Percentiles rank a stretch among this genome's conserved stretches.
Evolutionary conservation across 2,113 vertebrate species (phyloP).

Genomic region (Lamprologus sp.): DNA sequence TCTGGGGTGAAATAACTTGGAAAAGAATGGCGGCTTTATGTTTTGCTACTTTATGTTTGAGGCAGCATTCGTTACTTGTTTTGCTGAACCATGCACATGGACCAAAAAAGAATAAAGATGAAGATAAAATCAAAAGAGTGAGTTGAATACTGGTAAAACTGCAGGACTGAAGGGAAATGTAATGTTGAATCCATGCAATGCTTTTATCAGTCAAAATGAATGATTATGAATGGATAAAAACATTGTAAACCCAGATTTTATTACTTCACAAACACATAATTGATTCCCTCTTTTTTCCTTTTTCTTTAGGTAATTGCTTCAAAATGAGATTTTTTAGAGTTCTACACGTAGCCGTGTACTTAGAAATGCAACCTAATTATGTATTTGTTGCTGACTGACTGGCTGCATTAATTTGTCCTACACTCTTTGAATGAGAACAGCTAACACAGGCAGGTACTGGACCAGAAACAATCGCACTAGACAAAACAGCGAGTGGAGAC

Average conservation of each 20-base stretch:
- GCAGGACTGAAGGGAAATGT: neutral
- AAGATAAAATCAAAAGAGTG: neutral
- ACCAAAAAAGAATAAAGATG: neutral
- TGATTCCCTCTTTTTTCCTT: neutral
- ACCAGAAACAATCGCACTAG: neutral
- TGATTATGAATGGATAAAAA: neutral
- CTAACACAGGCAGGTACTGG: neutral
- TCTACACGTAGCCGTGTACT: neutral
- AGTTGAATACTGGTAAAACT: neutral
- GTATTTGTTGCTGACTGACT: neutral
- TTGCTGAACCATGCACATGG: neutral
- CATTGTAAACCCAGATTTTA: neutral
- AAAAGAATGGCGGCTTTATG: neutral
- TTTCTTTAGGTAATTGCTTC: neutral
- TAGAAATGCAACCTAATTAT: neutral
- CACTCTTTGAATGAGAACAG: neutral
- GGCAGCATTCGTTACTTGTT: accelerated
- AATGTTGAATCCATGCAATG: neutral
- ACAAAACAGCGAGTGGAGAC: neutral
- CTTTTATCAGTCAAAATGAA: neutral
- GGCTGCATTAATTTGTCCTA: neutral
- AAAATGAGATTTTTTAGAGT: neutral
- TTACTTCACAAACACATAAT: neutral
- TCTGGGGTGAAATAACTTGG: neutral
- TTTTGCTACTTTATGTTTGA: neutral